These are phyloP conservation scores for Dendrolimus punctatus DNA, from an alignment of 1,140 invertebrate genomes.

Conservation along the genomic window DNA sequence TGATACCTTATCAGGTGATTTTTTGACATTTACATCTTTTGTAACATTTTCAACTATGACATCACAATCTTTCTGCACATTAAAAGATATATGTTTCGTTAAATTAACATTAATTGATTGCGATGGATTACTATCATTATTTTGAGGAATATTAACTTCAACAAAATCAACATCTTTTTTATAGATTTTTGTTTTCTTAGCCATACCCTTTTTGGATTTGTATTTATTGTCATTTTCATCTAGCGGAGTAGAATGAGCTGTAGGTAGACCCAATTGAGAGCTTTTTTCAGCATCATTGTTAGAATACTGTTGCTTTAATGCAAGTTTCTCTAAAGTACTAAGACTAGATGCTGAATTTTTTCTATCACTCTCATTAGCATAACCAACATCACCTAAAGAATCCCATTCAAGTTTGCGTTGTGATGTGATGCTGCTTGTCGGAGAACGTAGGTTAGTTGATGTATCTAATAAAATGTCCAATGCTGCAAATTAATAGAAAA, in stretches of 20 bases:
- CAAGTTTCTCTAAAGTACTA: slow-evolving; percentile 75
- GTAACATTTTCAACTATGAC: slow-evolving; percentile 35
- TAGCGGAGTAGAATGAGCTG: slow-evolving; percentile 62
- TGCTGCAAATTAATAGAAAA: slow-evolving; percentile 35
- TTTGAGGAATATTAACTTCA: slow-evolving; percentile 45
- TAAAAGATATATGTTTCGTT: slow-evolving; percentile 62
- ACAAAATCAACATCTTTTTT: slow-evolving; percentile 52
- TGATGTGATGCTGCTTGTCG: slow-evolving; percentile 77
- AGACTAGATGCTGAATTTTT: slow-evolving; percentile 59
- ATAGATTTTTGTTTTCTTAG: slow-evolving; percentile 42
- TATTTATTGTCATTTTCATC: slow-evolving; percentile 35
- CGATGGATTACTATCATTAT: slow-evolving; percentile 21
- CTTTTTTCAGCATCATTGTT: slow-evolving; percentile 49
- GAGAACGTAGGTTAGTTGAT: slow-evolving; percentile 64
- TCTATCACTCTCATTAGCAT: slow-evolving; percentile 72
- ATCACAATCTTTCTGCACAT: slow-evolving; percentile 51
- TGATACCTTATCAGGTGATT: slow-evolving; percentile 34
- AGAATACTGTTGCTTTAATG: slow-evolving; percentile 60
- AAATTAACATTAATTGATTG: slow-evolving; percentile 55
- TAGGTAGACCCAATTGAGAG: slow-evolving; percentile 36
- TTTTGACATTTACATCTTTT: slow-evolving; percentile 30
- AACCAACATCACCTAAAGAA: slow-evolving; percentile 83
- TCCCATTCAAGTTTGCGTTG: slow-evolving; percentile 82
- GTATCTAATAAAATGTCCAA: slow-evolving; percentile 44
- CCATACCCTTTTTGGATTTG: slow-evolving; percentile 36